Conservation (phyloP, 2,888 invertebrate species). For the Coelinius sp. region DNA sequence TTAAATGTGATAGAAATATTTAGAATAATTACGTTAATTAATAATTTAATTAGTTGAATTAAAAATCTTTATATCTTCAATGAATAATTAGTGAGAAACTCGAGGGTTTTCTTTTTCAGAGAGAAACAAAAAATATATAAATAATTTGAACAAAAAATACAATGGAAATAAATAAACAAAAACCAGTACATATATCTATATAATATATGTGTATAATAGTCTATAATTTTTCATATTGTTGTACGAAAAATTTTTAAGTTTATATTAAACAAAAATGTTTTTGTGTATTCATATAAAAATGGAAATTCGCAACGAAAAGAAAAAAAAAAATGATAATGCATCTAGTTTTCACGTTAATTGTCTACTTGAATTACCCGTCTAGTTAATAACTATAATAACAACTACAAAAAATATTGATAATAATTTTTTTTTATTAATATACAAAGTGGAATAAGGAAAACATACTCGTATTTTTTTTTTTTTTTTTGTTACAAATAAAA, state of each 20-base stretch:
- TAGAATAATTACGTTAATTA: slow-evolving; percentile 4
- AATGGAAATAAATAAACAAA: slow-evolving; percentile 48
- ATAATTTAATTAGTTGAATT: slow-evolving; percentile 17
- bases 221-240: slow-evolving; percentile 91
- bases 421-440: slow-evolving; percentile 30
- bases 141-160: slow-evolving; percentile 45
- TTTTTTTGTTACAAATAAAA: slow-evolving; percentile 3
- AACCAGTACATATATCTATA: slow-evolving; percentile 54
- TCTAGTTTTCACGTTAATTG: slow-evolving; percentile 23
- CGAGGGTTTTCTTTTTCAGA: slow-evolving; percentile 77
- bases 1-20: slow-evolving; percentile 4
- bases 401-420: not conserved
- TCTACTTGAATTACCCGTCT: slow-evolving; percentile 1
- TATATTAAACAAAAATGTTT: slow-evolving; percentile 80
- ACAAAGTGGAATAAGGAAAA: slow-evolving; percentile 26
- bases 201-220: slow-evolving; percentile 77
- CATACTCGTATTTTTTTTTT: not conserved
- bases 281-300: slow-evolving; percentile 78
- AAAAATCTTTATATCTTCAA: slow-evolving; percentile 55
- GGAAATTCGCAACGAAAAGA: slow-evolving; percentile 36
- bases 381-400: not conserved
- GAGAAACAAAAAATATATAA: slow-evolving; percentile 47
- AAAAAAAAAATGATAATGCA: slow-evolving; percentile 14
- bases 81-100: slow-evolving; percentile 76
- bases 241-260: slow-evolving; percentile 86